Base-by-base conservation (phyloP, 2,888 invertebrate species). In the Cactoblastis cactorum region DNA sequence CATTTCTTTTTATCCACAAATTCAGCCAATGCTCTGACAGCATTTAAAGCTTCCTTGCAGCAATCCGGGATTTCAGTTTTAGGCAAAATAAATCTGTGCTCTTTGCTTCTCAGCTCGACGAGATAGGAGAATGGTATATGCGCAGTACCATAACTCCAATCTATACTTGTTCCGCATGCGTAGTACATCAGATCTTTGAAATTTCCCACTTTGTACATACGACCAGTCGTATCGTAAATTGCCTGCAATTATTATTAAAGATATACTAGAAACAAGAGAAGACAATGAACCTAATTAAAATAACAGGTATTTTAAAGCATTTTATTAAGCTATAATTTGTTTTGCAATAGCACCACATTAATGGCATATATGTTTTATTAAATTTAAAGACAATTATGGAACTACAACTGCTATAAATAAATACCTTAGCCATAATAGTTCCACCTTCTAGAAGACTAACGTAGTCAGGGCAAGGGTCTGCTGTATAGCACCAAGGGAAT, bases 61-160 rank as follows among this genome's bases (percentile, higher is more conserved):
- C 81, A 82, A 1, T 81, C 78, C 12, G 65, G 9, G 38, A 89
- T 89, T 62, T 86, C 77, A 18, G 74, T 71, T 54, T 68, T 83
- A 0, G 84, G 83, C 28, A 87, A 53, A 2, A 77, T 15, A 50
- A 89, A 89, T 47, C 75, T 77, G 53, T 80, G 71, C 35, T 77
- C 69, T 53, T 81, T 86, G 54, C 85, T 77, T 53, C 83, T 74
- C 33, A 89, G 53, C 55, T 89, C 89, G 6, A 88, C 54, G 18
- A 89, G 79, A 50, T 87, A 89, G 0, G 89, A 80, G 59, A 76
- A 89, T 0, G 87, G 89, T 22, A 89, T 85, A 1, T 67, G 74
- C 12, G 85, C 88, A 1, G 77, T 75, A 3, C 85, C 86, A 45
- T 89, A 88, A 54, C 86, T 86, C 88, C 89, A 89, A 56, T 89